Conservation (phyloP, 2,888 invertebrate species). For the Apoda limacodes region DNA sequence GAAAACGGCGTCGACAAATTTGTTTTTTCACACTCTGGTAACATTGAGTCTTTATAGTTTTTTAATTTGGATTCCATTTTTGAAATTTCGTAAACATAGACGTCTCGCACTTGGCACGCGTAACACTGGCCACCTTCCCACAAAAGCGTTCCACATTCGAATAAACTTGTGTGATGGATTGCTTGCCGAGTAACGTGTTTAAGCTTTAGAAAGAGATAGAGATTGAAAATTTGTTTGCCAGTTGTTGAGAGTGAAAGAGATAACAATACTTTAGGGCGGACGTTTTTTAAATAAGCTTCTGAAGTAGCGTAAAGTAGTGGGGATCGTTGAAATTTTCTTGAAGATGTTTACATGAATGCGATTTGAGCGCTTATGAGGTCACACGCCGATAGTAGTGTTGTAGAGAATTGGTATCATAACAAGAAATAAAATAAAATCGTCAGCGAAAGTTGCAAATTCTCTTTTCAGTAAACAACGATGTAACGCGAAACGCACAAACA, state of each 20-base stretch:
- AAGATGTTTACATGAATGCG: conserved; percentile 67
- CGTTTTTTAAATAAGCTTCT: conserved; percentile 60
- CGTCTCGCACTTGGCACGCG: conserved; percentile 32
- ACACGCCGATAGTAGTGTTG: conserved; percentile 31
- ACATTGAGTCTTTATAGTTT: conserved; percentile 41
- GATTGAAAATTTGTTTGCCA: conserved; percentile 13
- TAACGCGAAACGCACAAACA: no score
- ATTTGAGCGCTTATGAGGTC: conserved; percentile 53
- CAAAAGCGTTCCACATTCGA: conserved; percentile 65
- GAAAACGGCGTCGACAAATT: conserved; percentile 75
- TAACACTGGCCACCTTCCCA: conserved; percentile 38
- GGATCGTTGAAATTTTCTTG: conserved; percentile 68
- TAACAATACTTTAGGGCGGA: conserved; percentile 35
- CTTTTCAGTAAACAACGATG: no score
- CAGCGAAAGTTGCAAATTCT: no score
- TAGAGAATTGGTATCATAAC: conserved; percentile 30
- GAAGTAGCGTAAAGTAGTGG: conserved; percentile 66
- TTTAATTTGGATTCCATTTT: conserved; percentile 60
- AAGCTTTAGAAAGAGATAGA: conserved; percentile 55
- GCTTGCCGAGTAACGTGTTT: conserved; percentile 56
- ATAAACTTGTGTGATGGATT: conserved; percentile 64
- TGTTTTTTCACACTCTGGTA: conserved; percentile 56
- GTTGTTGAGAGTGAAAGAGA: conserved; percentile 30
- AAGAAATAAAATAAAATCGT: no score
- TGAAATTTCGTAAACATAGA: conserved; percentile 33